Evolutionary conservation across 2,113 vertebrate genomes (phyloP).

Genomic region (Tetraodon nigroviridis): DNA sequence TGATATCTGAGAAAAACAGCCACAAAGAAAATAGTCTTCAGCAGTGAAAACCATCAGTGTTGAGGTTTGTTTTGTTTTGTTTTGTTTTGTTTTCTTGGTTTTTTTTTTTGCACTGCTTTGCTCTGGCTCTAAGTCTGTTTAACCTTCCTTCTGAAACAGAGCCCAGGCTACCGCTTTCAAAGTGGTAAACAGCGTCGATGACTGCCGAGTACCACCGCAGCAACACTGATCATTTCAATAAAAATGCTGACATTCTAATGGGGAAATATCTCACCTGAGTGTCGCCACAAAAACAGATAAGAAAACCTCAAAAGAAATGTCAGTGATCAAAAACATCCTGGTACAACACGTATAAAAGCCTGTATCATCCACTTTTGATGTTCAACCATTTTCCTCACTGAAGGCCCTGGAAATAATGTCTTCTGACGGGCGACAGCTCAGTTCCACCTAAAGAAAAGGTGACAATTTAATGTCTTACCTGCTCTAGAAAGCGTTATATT

Average conservation of each 20-base stretch:
- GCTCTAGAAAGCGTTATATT: slow-evolving; percentile 48
- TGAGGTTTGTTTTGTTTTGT: too few species aligned
- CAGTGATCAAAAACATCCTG: slow-evolving; percentile 20
- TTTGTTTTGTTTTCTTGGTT: too few species aligned
- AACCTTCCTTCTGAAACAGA: too few species aligned
- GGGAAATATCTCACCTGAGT: slow-evolving; percentile 32
- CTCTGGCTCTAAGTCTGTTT: too few species aligned
- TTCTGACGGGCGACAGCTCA: background rate
- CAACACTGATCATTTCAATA: background rate
- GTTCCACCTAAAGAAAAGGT: slow-evolving; percentile 32
- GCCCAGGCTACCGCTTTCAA: too few species aligned
- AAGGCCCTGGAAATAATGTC: background rate
- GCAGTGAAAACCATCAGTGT: too few species aligned
- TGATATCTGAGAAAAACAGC: too few species aligned
- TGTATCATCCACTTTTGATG: background rate
- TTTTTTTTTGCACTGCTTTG: too few species aligned
- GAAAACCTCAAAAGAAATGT: slow-evolving; percentile 8
- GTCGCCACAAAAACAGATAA: background rate
- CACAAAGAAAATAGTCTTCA: too few species aligned
- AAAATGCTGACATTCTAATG: background rate
- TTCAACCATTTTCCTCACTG: slow-evolving; percentile 30
- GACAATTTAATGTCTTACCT: slow-evolving; percentile 66
- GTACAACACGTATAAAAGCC: slow-evolving; percentile 5
- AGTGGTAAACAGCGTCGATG: too few species aligned
- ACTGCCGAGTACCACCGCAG: too few species aligned